A percentile compares a stretch with the other conserved stretches of the same genome.
phyloP scores from a whole-genome alignment of 2,113 vertebrate genomes.

The Ameiurus melas region DNA sequence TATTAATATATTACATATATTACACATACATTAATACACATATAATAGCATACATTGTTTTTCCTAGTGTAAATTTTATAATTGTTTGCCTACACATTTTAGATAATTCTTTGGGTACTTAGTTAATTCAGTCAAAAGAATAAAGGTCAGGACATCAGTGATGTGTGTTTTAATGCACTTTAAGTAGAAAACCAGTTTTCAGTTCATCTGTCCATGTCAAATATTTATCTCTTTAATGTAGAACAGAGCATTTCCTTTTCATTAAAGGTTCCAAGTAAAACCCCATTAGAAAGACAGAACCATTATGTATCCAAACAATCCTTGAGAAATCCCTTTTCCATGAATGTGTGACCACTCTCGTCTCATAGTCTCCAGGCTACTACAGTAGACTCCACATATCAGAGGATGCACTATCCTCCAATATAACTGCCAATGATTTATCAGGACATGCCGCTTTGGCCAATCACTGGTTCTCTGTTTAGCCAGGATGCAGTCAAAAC shows the following conservation, averaged over 20 bases:
- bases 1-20: no score
- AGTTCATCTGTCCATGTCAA: not conserved
- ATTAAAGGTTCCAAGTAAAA: not conserved
- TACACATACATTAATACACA: not conserved
- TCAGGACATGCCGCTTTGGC: not conserved
- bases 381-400: not conserved
- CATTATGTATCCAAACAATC: not conserved
- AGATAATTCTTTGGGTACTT: not conserved
- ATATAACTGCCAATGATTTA: not conserved
- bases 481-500: not conserved
- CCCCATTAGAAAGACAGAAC: not conserved
- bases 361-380: not conserved
- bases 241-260: not conserved
- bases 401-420: not conserved
- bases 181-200: not conserved
- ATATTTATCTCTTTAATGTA: not conserved
- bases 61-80: not conserved
- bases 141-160: not conserved
- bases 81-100: not conserved
- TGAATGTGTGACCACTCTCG: not conserved
- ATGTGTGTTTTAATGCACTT: not conserved
- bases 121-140: not conserved
- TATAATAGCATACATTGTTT: not conserved
- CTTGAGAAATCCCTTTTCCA: not conserved
- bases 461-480: not conserved